Evolutionary conservation across 1,140 invertebrate genomes (phyloP), one percentile per base, ranked within the genome.

Genomic region (Latrodectus geometricus): DNA sequence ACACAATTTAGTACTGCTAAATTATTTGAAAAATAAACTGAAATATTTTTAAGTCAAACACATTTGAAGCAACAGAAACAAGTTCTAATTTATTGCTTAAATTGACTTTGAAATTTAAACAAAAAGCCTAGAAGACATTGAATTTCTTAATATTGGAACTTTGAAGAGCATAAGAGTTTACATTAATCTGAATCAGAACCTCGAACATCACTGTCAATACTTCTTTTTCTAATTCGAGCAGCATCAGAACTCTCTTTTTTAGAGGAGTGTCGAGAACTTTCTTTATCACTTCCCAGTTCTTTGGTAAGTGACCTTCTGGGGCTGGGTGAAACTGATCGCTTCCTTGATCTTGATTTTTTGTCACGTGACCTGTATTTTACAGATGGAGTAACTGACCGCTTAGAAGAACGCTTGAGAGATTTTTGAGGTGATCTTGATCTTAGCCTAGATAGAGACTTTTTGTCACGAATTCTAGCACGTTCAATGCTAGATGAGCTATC

Each of bases 401-500:
- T 86, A 14, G 83, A 86, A 14, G 75, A 86, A 49, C 65, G 74
- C 14, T 61, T 77, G 23, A 49, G 69, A 5, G 65, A 56, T 72
- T 69, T 69, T n/a, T 66, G 15, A 50, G 83, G 83, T 12, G 83
- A 77, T 61, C 83, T 56, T 20, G 83, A 86, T 11, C 75, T 65
- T 49, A 48, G 65, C 15, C 83, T 52, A n/a, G 83, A 85, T 35
- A 54, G 8, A 23, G 75, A 78, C n/a, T 86, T 77, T 49, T 75
- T 75, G 35, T 68, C 73, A 49, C 81, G 54, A 54, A 17, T 50
- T 8, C 75, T 61, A 15, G 21, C 48, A 77, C n/a, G 21, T 70
- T 86, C 83, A n/a, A 49, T 73, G 23, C 83, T 86, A 12, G 79
- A 82, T 21, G 83, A 86, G 20, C 83, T 78, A 49, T 86, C 75